These are phyloP conservation scores for Tineola bisselliella DNA, from an alignment of 2,888 invertebrate genomes.

Conservation along the genomic window DNA sequence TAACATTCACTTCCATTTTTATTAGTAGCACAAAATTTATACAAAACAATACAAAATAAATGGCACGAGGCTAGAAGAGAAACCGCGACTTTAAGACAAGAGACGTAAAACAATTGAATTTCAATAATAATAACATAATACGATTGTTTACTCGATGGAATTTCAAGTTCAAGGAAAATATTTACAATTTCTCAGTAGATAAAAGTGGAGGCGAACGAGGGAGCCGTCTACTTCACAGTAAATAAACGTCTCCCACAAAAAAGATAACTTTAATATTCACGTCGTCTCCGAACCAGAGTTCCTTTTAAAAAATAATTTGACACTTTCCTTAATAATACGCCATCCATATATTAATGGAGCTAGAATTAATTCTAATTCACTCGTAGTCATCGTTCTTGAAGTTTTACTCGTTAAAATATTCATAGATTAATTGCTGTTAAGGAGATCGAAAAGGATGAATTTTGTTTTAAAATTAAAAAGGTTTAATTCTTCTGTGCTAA, in stretches of 20 bases:
- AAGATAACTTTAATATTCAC: background rate
- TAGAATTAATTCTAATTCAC: constrained; percentile 7
- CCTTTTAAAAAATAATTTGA: background rate
- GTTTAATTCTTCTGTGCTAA: background rate
- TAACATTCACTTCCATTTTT: too few species aligned
- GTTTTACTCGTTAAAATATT: constrained; percentile 11
- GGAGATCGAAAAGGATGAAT: background rate
- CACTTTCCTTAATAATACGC: background rate
- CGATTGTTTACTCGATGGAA: too few species aligned
- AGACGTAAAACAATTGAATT: too few species aligned
- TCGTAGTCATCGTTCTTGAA: background rate
- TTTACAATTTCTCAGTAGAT: too few species aligned
- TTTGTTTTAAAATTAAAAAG: constrained; percentile 3
- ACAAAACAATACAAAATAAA: too few species aligned
- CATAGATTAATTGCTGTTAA: background rate
- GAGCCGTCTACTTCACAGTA: background rate
- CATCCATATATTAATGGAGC: constrained; percentile 4
- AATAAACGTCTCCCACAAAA: background rate
- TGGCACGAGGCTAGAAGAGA: too few species aligned
- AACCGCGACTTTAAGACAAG: too few species aligned
- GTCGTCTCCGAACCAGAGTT: background rate
- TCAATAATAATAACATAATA: too few species aligned
- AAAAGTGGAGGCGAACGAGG: background rate
- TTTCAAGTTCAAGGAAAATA: too few species aligned
- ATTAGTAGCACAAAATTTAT: too few species aligned